Evolutionary conservation across 2,888 invertebrate genomes (phyloP), one percentile per base, ranked within the genome.

Genomic region (Adineta ricciae): DNA sequence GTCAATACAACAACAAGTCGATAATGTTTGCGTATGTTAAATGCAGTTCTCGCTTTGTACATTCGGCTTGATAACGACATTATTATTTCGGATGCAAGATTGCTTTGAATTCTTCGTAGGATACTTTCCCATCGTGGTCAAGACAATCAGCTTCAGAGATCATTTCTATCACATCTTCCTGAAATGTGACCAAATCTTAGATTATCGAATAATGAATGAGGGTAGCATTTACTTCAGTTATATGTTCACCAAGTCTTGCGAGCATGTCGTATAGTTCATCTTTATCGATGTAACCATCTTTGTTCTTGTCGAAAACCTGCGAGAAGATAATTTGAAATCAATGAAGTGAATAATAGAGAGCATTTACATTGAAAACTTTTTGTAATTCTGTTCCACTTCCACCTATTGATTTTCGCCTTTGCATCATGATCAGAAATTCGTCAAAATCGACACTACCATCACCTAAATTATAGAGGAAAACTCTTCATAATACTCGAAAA

Each of bases 121-220:
- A 78, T 41, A 78, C 78, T 41, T 78, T 78, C 3, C 41, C 41
- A 41, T 78, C 78, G 11, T 78, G 9, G n/a, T 78, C 78, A 16
- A 64, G 32, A 41, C 41, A 41, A 78, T 78, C 78, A 41, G 78
- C 78, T 78, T 78, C 78, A 21, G 38, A 24, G n/a, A 78, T 78
- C 78, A 78, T 78, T 41, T 78, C 78, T 41, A 14, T 78, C 24
- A 78, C 78, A n/a, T 78, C 78, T 41, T 78, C 78, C 78, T 78
- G 24, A 8, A 78, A 11, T n/a, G 24, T 24, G 11, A n/a, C n/a
- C n/a, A 41, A 78, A 78, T 8, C 24, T 41, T 19, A 24, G 14
- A 41, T 41, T 11, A 78, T 41, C 2, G n/a, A 11, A 41, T 78
- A 14, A 8, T 24, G 41, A 41, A 38, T 41, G 41, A 41, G 5